These are phyloP conservation scores for Thalassarche chlororhynchos DNA, from an alignment of 2,113 vertebrate species.

Conservation along the genomic window DNA sequence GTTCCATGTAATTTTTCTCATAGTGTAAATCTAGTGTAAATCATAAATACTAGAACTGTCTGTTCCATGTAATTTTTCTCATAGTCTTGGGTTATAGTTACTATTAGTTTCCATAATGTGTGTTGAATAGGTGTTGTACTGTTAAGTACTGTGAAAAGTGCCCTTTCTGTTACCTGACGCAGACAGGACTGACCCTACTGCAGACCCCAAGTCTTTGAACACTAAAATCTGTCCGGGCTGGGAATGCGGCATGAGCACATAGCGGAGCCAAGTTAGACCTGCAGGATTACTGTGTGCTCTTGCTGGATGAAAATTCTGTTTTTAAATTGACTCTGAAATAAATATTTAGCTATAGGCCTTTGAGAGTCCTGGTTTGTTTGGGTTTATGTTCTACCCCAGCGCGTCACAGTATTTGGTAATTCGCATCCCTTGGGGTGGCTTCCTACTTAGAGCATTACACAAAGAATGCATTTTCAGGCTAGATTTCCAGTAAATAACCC, in stretches of 20 bases:
- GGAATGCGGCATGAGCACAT: background rate
- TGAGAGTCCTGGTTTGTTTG: conserved; percentile 64
- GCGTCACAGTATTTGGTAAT: conserved; percentile 52
- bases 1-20: background rate
- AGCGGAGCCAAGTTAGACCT: background rate
- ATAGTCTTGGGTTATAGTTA: background rate
- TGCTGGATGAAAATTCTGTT: conserved; percentile 6
- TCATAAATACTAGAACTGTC: background rate
- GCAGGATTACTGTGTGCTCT: background rate
- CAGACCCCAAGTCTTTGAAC: background rate
- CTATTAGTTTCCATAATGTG: background rate
- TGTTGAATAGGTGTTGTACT: background rate
- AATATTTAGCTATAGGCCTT: conserved; percentile 67
- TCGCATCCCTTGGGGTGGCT: conserved; percentile 44
- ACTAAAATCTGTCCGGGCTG: background rate
- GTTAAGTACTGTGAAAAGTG: background rate
- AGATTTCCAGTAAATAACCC: conserved; percentile 67
- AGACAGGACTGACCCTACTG: background rate
- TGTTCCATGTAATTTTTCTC: background rate
- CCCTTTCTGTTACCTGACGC: background rate
- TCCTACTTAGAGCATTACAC: conserved; percentile 38
- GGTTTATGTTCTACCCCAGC: conserved; percentile 42
- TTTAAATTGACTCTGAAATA: conserved; percentile 53
- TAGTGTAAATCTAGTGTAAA: background rate
- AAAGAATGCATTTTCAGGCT: conserved; percentile 59